Evolutionary conservation across 2,888 invertebrate species (phyloP), one percentile per base, ranked within the genome.

Genomic region (Pasiphila rectangulata): DNA sequence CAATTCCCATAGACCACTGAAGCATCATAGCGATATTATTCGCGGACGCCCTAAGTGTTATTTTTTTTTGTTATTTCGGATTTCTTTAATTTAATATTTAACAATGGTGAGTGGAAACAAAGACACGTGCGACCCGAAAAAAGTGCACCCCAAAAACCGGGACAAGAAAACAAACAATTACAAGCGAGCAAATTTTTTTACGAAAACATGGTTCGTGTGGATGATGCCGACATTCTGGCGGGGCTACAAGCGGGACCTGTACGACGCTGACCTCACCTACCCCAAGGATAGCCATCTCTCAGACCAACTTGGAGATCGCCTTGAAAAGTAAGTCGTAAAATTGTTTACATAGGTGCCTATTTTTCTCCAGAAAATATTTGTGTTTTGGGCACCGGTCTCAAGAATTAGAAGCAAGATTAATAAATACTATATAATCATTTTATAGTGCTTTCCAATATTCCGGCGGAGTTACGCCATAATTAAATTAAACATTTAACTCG

Each of bases 281-380:
- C 93, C 94, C 10, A 89, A 95, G 52, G 89, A 91, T 27, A 91
- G 89, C 63, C 94, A 95, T 66, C 84, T 85, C 51, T 93, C 93
- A 0, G 87, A 90, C 55, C 77, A 82, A 61, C 85, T 94, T 23
- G 93, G 93, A n/a, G 90, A 92, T 56, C 89, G 88, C 53, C 82
- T 93, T 3, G 90, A 92, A 67, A 87, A 79, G 92, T 91, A 77
- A 89, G 89, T 82, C 2, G 1, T n/a, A 17, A 46, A 42, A 25
- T 7, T 3, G 20, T 24, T 36, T 15, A 12, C 7, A 20, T 15
- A 16, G 7, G 29, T 3, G 10, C n/a, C 15, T n/a, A 15, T 16
- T n/a, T n/a, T n/a, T n/a, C n/a, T n/a, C n/a, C n/a, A n/a, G n/a
- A n/a, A n/a, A n/a, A n/a, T n/a, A n/a, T n/a, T n/a, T n/a, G 12